These are phyloP conservation scores for Cephalopachus bancanus DNA, from an alignment of 2,797 vertebrate species.

Conservation along the genomic window DNA sequence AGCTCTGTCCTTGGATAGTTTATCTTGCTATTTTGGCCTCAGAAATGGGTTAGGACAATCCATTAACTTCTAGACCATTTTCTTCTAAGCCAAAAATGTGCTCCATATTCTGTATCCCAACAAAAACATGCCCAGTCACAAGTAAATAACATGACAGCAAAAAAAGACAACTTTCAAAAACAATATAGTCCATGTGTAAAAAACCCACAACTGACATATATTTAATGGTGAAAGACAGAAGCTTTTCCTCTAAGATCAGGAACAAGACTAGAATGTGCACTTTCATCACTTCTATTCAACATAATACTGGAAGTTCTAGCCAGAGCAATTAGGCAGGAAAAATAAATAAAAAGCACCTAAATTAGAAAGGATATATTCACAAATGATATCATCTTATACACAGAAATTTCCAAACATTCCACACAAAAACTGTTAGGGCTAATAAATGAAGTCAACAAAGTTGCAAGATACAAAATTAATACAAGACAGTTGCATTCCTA, in stretches of 20 bases:
- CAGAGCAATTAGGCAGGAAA: not conserved
- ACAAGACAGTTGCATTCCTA: not conserved
- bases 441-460: not conserved
- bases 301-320: not conserved
- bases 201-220: not conserved
- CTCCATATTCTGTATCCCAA: not conserved
- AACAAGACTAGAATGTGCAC: not conserved
- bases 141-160: not conserved
- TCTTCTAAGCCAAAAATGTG: not conserved
- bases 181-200: not conserved
- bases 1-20: not conserved
- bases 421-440: not conserved
- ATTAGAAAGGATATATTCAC: not conserved
- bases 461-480: not conserved
- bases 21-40: not conserved
- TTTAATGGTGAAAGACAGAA: not conserved
- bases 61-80: not conserved
- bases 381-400: not conserved
- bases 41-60: not conserved
- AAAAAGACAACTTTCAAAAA: not conserved
- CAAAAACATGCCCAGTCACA: not conserved
- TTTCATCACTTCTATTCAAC: not conserved
- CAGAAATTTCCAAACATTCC: not conserved
- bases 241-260: not conserved
- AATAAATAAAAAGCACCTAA: not conserved